Percentiles rank a stretch among this genome's conserved stretches.
These are phyloP conservation scores for Ischnura elegans DNA, from an alignment of 2,888 invertebrate species.

Conservation along the genomic window DNA sequence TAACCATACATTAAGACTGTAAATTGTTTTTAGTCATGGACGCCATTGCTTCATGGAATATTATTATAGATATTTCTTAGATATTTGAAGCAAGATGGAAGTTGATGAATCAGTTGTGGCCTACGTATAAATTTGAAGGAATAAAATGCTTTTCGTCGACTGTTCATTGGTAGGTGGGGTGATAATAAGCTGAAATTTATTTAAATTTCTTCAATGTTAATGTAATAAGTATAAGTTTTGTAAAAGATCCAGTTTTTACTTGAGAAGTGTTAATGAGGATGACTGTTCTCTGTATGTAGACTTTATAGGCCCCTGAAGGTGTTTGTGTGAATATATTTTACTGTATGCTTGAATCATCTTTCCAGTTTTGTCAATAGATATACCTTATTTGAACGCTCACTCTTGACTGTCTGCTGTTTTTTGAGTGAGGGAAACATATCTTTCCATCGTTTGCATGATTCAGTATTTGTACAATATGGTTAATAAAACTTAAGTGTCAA, in stretches of 20 bases:
- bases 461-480: slow-evolving; percentile 68
- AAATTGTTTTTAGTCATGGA: slow-evolving; percentile 58
- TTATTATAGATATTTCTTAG: slow-evolving; percentile 51
- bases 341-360: slow-evolving; percentile 58
- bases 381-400: slow-evolving; percentile 52
- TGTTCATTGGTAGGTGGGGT: slow-evolving; percentile 52
- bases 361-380: slow-evolving; percentile 60
- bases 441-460: slow-evolving; percentile 66
- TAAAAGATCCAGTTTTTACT: slow-evolving; percentile 48
- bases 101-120: slow-evolving; percentile 56
- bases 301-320: slow-evolving; percentile 38
- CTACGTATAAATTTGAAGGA: slow-evolving; percentile 55
- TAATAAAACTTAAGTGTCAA: slow-evolving; percentile 67
- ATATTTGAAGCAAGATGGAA: slow-evolving; percentile 46
- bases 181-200: slow-evolving; percentile 31
- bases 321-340: slow-evolving; percentile 59
- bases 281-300: slow-evolving; percentile 42
- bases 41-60: slow-evolving; percentile 50
- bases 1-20: slow-evolving; percentile 50
- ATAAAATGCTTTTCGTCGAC: slow-evolving; percentile 31
- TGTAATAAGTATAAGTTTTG: slow-evolving; percentile 52
- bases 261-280: slow-evolving; percentile 43
- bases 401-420: slow-evolving; percentile 67
- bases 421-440: slow-evolving; percentile 68
- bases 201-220: slow-evolving; percentile 52